Percentiles rank a stretch among this genome's conserved stretches.
These are phyloP conservation scores for Cydia amplana DNA, from an alignment of 1,140 invertebrate genomes.

Conservation along the genomic window DNA sequence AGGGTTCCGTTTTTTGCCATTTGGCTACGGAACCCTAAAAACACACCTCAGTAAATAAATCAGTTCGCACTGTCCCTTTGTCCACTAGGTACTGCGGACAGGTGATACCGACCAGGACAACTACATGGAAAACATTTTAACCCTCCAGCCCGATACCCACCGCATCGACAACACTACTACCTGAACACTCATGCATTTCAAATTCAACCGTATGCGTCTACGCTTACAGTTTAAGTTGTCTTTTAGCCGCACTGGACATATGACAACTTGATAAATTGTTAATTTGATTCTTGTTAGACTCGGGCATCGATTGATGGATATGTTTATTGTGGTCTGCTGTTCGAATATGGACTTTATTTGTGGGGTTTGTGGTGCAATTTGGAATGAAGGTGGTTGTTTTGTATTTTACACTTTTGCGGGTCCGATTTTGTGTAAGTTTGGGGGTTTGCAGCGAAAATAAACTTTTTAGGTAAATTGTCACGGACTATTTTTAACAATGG, in stretches of 20 bases:
- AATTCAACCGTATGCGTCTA: background rate
- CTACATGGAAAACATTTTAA: conserved; percentile 63
- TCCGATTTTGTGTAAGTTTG: background rate
- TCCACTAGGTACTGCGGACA: conserved; percentile 34
- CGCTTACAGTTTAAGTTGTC: background rate
- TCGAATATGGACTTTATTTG: background rate
- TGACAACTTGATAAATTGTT: conserved; percentile 27
- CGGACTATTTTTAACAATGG: too few relatives aligned
- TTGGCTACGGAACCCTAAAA: too few relatives aligned
- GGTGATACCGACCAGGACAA: conserved; percentile 43
- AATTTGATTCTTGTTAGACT: conserved; percentile 32
- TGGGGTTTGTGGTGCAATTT: background rate
- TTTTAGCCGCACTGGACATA: background rate
- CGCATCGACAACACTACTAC: conserved; percentile 17
- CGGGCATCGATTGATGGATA: conserved; percentile 31
- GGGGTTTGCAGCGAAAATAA: background rate
- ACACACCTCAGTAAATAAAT: background rate
- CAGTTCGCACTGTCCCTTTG: background rate
- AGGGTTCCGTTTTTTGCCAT: too few relatives aligned
- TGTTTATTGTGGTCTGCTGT: background rate
- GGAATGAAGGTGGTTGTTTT: background rate
- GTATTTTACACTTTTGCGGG: background rate
- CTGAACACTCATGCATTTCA: background rate
- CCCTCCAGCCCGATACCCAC: conserved; percentile 36
- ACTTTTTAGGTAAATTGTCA: background rate